Evolutionary conservation across 1,140 invertebrate species (phyloP).

Genomic region (Drosophila ficusphila): DNA sequence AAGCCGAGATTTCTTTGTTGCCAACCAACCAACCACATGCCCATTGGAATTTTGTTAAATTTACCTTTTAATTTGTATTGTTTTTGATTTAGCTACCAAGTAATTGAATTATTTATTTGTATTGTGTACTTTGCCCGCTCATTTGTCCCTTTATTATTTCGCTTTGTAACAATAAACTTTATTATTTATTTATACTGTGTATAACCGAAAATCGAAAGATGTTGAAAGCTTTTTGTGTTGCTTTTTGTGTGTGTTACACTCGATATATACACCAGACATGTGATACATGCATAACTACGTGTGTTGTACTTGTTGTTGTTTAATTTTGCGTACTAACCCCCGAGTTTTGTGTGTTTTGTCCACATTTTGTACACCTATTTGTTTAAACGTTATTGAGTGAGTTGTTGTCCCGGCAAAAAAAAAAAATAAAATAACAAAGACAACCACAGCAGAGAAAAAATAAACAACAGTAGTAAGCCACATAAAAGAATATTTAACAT

Average conservation of each 20-base stretch:
- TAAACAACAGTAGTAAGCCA: constrained; percentile 25
- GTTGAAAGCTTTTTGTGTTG: constrained; percentile 47
- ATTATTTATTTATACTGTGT: constrained; percentile 56
- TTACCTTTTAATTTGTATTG: constrained; percentile 25
- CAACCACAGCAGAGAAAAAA: constrained; percentile 16
- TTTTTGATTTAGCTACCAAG: constrained; percentile 26
- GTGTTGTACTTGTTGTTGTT: constrained; percentile 64
- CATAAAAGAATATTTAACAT: constrained; percentile 20
- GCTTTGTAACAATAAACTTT: constrained; percentile 43
- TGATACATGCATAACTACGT: constrained; percentile 30
- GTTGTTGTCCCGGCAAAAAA: constrained; percentile 30
- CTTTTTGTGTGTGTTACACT: constrained; percentile 10
- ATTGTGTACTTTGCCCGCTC: constrained; percentile 33
- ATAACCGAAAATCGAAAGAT: constrained; percentile 24
- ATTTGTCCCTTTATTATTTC: constrained; percentile 24
- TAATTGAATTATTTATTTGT: constrained; percentile 20
- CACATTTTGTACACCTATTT: constrained; percentile 24
- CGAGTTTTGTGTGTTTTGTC: constrained; percentile 29
- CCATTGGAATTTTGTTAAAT: constrained; percentile 2
- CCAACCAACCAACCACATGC: constrained; percentile 5
- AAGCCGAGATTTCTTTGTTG: constrained; percentile 21
- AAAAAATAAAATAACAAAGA: too few species aligned
- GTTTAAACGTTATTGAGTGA: constrained; percentile 21
- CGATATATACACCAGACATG: neutral
- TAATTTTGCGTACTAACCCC: constrained; percentile 52